Base-by-base conservation (phyloP, 2,113 vertebrate genomes). In the Tenebrosternarchus preto region DNA sequence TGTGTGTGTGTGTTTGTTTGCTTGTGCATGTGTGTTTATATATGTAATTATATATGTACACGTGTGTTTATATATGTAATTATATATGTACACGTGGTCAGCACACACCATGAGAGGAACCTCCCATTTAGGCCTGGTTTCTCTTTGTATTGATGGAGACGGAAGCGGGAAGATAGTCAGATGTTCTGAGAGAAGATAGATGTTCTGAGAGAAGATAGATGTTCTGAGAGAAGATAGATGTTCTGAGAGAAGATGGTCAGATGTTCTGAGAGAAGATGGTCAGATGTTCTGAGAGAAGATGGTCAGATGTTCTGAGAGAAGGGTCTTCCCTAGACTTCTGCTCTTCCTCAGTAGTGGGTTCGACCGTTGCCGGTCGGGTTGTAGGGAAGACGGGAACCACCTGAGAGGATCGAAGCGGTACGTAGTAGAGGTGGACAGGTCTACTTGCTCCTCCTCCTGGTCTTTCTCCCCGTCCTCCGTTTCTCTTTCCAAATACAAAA, bases 11-110 rank as follows among this genome's bases (percentile, higher is more conserved):
- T 81, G 75, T 82, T 77, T 79, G 77, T 60, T 90, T 91, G 88
- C 87, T 88, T 89, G 89, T 90, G 90, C 91, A 86, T 90, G 90
- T 89, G 90, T 90, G 89, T 91, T 89, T 72, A 73, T 78, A 63
- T 63, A 60, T 77, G 71, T 83, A 69, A 90, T 85, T n/a, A 31
- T 63, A 53, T 80, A 81, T 88, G 83, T 64, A 86, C 87, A 86
- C 85, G 84, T 85, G 85, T 90, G 88, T 69, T 64, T 81, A 73
- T 84, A 68, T 81, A 78, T 84, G 80, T 82, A 80, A 68, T 91
- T 91, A 89, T 87, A 89, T 89, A 89, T 90, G 90, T 91, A 87
- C 91, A 91, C 90, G 90, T 90, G 89, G 89, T 88, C 88, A 89
- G 90, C 90, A 91, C 92, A 90, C 91, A 91, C 83, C 85, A 86